These are phyloP conservation scores for Encarsia formosa DNA, from an alignment of 2,888 invertebrate genomes.

Conservation along the genomic window DNA sequence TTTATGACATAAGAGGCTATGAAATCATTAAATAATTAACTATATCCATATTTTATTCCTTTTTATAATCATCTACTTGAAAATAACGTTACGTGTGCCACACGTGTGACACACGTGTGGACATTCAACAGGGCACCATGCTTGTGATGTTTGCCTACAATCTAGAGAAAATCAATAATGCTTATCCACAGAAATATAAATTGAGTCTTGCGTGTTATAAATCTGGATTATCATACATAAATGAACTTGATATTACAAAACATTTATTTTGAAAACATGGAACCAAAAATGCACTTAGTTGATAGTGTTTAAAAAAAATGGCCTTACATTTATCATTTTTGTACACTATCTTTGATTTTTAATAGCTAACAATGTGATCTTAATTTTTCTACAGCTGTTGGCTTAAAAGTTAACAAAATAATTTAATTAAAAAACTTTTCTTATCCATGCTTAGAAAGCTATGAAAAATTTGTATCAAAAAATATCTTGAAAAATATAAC, in stretches of 20 bases:
- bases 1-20: no score
- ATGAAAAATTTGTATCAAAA: conserved; percentile 78
- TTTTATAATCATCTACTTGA: no score
- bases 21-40: no score
- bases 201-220: conserved; percentile 81
- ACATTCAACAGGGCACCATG: no score
- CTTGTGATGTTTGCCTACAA: conserved; percentile 84
- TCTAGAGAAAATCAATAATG: conserved; percentile 74
- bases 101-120: no score
- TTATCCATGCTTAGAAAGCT: conserved; percentile 71
- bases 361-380: conserved; percentile 77
- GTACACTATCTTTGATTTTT: conserved; percentile 74
- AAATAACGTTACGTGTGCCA: no score
- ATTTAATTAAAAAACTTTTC: conserved; percentile 70
- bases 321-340: conserved; percentile 90
- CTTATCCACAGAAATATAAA: conserved; percentile 86
- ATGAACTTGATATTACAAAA: conserved; percentile 82
- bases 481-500: conserved; percentile 69
- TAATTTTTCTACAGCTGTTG: conserved; percentile 71
- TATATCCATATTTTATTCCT: no score
- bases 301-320: conserved; percentile 84
- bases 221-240: conserved; percentile 82
- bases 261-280: conserved; percentile 92
- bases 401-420: conserved; percentile 79
- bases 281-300: conserved; percentile 80